Evolutionary conservation across 2,888 invertebrate species (phyloP).

Genomic region (Mesochorus sp.): DNA sequence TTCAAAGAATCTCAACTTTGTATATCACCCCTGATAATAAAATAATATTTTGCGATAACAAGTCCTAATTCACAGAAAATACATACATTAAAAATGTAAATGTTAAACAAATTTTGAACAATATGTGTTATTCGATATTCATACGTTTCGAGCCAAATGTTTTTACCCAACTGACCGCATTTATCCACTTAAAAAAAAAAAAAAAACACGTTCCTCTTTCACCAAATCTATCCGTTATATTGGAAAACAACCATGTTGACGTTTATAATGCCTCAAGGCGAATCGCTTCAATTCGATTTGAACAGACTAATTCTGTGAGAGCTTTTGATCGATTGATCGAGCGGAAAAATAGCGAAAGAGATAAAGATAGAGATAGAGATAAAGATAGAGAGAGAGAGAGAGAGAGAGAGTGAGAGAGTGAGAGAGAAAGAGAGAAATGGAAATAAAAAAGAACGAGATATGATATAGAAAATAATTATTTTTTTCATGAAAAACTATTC

Average conservation of each 20-base stretch:
- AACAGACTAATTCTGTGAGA: not conserved
- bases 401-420: not conserved
- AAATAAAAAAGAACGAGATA: not conserved
- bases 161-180: not conserved
- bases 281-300: conserved; percentile 21
- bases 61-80: too few relatives aligned
- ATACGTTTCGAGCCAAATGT: conserved; percentile 1
- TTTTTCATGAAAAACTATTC: not conserved
- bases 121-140: too few relatives aligned
- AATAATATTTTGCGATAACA: too few relatives aligned
- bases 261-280: conserved; percentile 22
- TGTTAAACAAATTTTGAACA: too few relatives aligned
- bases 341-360: not conserved
- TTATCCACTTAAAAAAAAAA: not conserved
- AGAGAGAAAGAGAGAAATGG: conserved; percentile 2
- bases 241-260: conserved; percentile 21
- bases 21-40: too few relatives aligned
- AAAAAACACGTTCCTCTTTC: not conserved
- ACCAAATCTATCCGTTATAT: conserved; percentile 2
- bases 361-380: not conserved
- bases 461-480: not conserved
- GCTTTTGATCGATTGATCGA: not conserved
- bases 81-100: too few relatives aligned
- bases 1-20: too few relatives aligned
- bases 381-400: not conserved